phyloP scores from a whole-genome alignment of 2,888 invertebrate genomes.

The Aporophyla nigra region DNA sequence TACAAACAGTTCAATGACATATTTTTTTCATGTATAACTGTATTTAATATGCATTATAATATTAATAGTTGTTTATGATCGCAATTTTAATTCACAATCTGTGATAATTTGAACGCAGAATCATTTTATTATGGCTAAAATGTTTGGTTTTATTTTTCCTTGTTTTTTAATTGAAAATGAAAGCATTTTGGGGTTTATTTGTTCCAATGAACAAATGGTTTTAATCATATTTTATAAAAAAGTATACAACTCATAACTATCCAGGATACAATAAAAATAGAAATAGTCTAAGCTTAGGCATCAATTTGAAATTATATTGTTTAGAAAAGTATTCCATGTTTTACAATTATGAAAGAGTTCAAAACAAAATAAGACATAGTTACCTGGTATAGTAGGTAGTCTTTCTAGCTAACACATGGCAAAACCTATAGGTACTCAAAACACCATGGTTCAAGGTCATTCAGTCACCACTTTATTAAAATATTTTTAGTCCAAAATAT shows the following conservation, averaged over 20 bases:
- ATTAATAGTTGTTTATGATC: no score
- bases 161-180: not conserved
- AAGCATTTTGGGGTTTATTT: not conserved
- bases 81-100: not conserved
- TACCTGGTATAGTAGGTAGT: constrained; percentile 17
- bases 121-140: not conserved
- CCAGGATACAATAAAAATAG: not conserved
- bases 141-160: not conserved
- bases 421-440: constrained; percentile 24
- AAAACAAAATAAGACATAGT: not conserved
- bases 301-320: not conserved
- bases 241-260: not conserved
- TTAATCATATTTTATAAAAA: not conserved
- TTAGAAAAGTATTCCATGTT: not conserved
- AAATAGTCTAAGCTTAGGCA: not conserved
- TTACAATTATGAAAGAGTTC: not conserved
- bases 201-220: not conserved
- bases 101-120: not conserved
- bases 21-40: not conserved
- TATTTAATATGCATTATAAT: not conserved
- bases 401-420: constrained; percentile 53
- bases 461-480: constrained; percentile 31
- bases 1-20: not conserved
- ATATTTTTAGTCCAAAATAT: constrained; percentile 6
- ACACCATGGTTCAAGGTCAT: constrained; percentile 61